Evolutionary conservation across 1,140 invertebrate species (phyloP), one percentile per base, ranked within the genome.

Genomic region (Pseudobourletiella spinata): DNA sequence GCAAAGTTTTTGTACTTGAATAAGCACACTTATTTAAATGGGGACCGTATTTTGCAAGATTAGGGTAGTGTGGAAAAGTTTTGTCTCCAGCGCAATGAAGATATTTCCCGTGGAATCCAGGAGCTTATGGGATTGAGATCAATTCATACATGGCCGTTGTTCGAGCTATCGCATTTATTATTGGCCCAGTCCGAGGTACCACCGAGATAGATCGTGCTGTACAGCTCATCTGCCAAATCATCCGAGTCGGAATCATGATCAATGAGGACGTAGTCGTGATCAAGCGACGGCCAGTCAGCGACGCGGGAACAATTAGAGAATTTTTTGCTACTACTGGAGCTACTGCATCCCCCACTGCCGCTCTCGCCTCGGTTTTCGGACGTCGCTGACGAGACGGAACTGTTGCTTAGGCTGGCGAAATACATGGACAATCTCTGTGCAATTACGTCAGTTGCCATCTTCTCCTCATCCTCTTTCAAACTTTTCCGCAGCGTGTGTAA

Each of bases 381-480:
- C n/a, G n/a, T n/a, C n/a, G n/a, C n/a, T n/a, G n/a, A n/a, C n/a
- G n/a, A n/a, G n/a, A n/a, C n/a, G n/a, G n/a, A n/a, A n/a, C n/a
- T n/a, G n/a, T 39, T 39, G 32, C 32, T 39, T 6, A 48, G 6
- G 20, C 18, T 48, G 22, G 6, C 18, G 20, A 54, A 54, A 22
- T 55, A 55, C 2, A 32, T 32, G 3, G 52, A 29, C 3, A 55
- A 32, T 35, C 52, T 32, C 8, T 20, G 25, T 4, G 28, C 3
- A 55, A 55, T 55, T 55, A 32, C 20, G 15, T 55, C 52, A 2
- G 52, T 25, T 55, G 6, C 52, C 2, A 18, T 18, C 26, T 55
- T 55, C 18, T 55, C 52, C 20, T 55, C 52, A 55, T 55, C 52
- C 11, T 55, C 52, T 25, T 55, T 55, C 52, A 55, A 39, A 35